Percentiles rank a stretch among this genome's conserved stretches.
These are phyloP conservation scores for Baronia brevicornis DNA, from an alignment of 2,888 invertebrate genomes.

Conservation along the genomic window DNA sequence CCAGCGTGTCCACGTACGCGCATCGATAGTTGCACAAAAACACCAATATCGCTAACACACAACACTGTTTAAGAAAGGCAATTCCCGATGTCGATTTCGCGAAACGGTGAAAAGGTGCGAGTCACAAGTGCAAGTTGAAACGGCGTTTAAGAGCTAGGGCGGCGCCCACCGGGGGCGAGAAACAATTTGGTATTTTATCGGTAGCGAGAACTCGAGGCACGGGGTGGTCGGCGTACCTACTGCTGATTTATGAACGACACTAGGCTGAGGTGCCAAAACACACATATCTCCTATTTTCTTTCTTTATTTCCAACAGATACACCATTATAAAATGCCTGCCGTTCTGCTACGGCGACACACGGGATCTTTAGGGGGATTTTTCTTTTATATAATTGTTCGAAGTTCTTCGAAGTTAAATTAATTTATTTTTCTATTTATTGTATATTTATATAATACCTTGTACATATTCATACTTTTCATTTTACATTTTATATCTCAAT, in stretches of 20 bases:
- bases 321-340: too few relatives aligned
- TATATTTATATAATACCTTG: too few relatives aligned
- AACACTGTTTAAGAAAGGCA: slow-evolving; percentile 59
- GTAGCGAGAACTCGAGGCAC: slow-evolving; percentile 41
- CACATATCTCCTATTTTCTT: too few relatives aligned
- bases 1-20: slow-evolving; percentile 53
- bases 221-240: slow-evolving; percentile 44
- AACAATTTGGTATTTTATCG: slow-evolving; percentile 75
- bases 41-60: slow-evolving; percentile 9
- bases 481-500: too few relatives aligned
- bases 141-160: slow-evolving; percentile 74
- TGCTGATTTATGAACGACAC: slow-evolving; percentile 69
- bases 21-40: slow-evolving; percentile 51
- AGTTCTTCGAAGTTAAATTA: too few relatives aligned
- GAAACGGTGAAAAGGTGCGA: slow-evolving; percentile 74
- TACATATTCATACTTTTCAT: too few relatives aligned
- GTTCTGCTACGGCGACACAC: too few relatives aligned
- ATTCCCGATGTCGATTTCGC: slow-evolving; percentile 69
- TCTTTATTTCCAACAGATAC: too few relatives aligned
- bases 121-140: slow-evolving; percentile 75
- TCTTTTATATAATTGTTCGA: too few relatives aligned
- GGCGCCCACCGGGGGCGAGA: slow-evolving; percentile 72
- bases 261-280: slow-evolving; percentile 53
- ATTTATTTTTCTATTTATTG: too few relatives aligned
- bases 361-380: too few relatives aligned